Conservation (phyloP, 2,888 invertebrate genomes). For the Lutraria lutraria region DNA sequence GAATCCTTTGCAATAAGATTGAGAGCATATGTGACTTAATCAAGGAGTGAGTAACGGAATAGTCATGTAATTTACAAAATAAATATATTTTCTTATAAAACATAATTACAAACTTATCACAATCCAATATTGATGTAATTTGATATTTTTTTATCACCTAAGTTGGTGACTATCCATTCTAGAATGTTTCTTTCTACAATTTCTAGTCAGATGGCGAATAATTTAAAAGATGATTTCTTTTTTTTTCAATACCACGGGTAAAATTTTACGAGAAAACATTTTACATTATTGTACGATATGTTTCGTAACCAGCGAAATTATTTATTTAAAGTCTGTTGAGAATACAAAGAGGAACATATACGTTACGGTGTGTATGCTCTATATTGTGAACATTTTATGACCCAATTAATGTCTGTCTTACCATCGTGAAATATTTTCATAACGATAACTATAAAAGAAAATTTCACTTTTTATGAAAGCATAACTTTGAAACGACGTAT, state of each 20-base stretch:
- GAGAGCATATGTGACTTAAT: neutral
- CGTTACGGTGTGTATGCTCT: conserved; percentile 4
- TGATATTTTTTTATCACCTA: neutral
- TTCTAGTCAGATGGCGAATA: neutral
- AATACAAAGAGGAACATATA: neutral
- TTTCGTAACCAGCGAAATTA: neutral
- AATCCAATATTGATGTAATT: neutral
- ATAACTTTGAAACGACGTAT: neutral
- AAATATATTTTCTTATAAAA: neutral
- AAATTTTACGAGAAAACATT: neutral
- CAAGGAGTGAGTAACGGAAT: neutral
- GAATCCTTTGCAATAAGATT: neutral
- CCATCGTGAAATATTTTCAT: conserved; percentile 19
- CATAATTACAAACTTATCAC: neutral
- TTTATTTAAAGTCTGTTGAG: neutral
- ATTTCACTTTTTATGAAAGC: neutral
- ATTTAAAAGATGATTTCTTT: neutral
- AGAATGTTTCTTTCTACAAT: neutral
- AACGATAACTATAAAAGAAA: conserved; percentile 13
- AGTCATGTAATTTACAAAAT: neutral
- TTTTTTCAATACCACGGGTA: neutral
- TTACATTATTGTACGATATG: neutral
- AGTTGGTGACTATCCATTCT: neutral
- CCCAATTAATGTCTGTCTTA: neutral
- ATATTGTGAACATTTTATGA: conserved; percentile 19